Percentiles rank a stretch among this genome's conserved stretches.
Evolutionary conservation across 1,140 invertebrate species (phyloP).

Genomic region (Achroia grisella): DNA sequence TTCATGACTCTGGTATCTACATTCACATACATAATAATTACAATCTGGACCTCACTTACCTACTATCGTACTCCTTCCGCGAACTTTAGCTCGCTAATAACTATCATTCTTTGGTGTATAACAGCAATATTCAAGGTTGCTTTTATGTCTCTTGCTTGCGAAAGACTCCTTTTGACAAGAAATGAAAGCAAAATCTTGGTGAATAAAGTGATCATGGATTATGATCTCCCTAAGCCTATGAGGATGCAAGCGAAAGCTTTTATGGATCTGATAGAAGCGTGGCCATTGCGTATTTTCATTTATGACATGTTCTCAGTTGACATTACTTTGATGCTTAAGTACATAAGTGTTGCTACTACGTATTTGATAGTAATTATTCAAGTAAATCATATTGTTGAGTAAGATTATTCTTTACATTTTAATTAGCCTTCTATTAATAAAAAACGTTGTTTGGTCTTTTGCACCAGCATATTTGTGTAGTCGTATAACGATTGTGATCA

Average conservation of each 20-base stretch:
- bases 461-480: too few species aligned
- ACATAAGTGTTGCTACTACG: constrained; percentile 40
- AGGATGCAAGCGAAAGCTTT: constrained; percentile 45
- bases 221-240: constrained; percentile 29
- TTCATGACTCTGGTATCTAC: constrained; percentile 38
- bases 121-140: constrained; percentile 29
- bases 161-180: constrained; percentile 24
- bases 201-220: constrained; percentile 48
- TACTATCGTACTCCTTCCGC: constrained; percentile 16
- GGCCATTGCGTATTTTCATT: constrained; percentile 30
- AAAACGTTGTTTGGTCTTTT: not conserved
- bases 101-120: constrained; percentile 27
- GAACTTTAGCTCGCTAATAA: constrained; percentile 14
- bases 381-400: constrained; percentile 30
- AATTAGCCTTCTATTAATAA: not conserved
- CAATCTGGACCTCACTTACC: constrained; percentile 41
- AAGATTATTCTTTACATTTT: not conserved
- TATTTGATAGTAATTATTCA: constrained; percentile 51
- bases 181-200: constrained; percentile 31
- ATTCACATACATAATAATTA: constrained; percentile 38
- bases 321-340: constrained; percentile 41
- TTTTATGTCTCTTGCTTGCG: constrained; percentile 34
- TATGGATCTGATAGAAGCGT: constrained; percentile 40
- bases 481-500: too few species aligned
- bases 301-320: constrained; percentile 48